phyloP scores from a whole-genome alignment of 2,113 vertebrate species.

The Eublepharis macularius region DNA sequence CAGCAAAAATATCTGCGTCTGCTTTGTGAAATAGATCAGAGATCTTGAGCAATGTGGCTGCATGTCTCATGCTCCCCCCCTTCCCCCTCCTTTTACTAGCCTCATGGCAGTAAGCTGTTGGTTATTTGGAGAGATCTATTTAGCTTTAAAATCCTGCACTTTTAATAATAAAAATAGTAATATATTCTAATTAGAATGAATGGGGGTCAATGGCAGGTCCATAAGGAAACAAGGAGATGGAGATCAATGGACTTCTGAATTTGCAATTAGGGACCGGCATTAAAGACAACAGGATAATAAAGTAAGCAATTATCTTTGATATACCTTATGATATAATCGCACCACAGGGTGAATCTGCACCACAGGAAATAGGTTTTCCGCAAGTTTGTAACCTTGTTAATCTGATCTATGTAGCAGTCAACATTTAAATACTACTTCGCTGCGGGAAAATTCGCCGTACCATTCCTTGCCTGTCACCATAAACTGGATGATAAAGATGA shows the following conservation, averaged over 20 bases:
- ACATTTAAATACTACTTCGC: slow-evolving; percentile 63
- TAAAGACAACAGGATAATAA: slow-evolving; percentile 78
- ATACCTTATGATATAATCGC: slow-evolving; percentile 70
- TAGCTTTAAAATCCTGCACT: slow-evolving; percentile 40
- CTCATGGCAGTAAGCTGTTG: slow-evolving; percentile 18
- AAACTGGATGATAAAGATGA: slow-evolving; percentile 72
- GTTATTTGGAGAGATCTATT: slow-evolving; percentile 58
- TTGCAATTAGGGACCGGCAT: slow-evolving; percentile 65
- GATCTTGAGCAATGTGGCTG: slow-evolving; percentile 6
- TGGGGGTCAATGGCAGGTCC: slow-evolving; percentile 67
- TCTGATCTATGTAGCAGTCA: slow-evolving; percentile 70
- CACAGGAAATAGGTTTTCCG: slow-evolving; percentile 61
- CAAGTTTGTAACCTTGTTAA: slow-evolving; percentile 72
- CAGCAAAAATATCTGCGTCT: slow-evolving; percentile 6
- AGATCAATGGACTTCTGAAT: slow-evolving; percentile 69
- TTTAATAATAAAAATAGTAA: slow-evolving; percentile 62
- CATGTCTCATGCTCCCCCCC: slow-evolving; percentile 3
- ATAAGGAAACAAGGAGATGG: slow-evolving; percentile 56
- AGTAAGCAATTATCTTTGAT: slow-evolving; percentile 78
- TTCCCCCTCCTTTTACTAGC: slow-evolving; percentile 21
- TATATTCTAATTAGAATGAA: slow-evolving; percentile 73
- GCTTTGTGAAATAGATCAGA: slow-evolving; percentile 2
- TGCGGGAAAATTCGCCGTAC: slow-evolving; percentile 52
- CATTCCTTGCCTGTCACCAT: slow-evolving; percentile 68
- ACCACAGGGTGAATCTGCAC: slow-evolving; percentile 67